Evolutionary conservation across 2,113 vertebrate species (phyloP).

Genomic region (Neolamprologus kungweensis): DNA sequence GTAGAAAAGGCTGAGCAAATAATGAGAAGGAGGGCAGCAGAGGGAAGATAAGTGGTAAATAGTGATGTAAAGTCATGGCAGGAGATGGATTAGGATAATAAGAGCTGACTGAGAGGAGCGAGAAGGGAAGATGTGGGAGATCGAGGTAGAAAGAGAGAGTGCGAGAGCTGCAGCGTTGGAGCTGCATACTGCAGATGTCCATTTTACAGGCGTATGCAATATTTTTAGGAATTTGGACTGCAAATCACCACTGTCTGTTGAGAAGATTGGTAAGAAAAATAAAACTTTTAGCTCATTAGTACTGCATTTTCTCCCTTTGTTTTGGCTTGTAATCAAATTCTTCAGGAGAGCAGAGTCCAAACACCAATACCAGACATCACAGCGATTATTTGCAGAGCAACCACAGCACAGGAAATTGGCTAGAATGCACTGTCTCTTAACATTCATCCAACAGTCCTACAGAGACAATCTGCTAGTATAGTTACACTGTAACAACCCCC

Average conservation of each 20-base stretch:
- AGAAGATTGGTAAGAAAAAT: not conserved
- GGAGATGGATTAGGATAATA: conserved; percentile 58
- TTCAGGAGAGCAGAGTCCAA: not conserved
- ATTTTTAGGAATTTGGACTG: not conserved
- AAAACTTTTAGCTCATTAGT: not conserved
- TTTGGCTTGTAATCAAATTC: not conserved
- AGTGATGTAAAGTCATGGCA: conserved; percentile 60
- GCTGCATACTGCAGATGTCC: not conserved
- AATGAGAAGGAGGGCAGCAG: conserved; percentile 39
- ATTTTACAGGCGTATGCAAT: not conserved
- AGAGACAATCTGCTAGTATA: conserved; percentile 9
- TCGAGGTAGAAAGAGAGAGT: conserved; percentile 3
- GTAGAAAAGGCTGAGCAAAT: conserved; percentile 41
- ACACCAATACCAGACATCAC: not conserved
- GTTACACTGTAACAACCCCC: not conserved
- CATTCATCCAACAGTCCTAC: not conserved
- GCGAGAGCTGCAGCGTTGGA: not conserved
- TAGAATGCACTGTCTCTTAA: not conserved
- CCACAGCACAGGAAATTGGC: conserved; percentile 26
- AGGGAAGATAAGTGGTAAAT: conserved; percentile 56
- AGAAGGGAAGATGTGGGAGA: conserved; percentile 1
- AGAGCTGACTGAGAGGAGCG: conserved; percentile 39
- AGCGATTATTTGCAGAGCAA: not conserved
- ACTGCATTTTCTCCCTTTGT: not conserved
- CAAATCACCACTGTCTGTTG: not conserved